phyloP scores from a whole-genome alignment of 2,113 vertebrate species.

The Indri indri region DNA sequence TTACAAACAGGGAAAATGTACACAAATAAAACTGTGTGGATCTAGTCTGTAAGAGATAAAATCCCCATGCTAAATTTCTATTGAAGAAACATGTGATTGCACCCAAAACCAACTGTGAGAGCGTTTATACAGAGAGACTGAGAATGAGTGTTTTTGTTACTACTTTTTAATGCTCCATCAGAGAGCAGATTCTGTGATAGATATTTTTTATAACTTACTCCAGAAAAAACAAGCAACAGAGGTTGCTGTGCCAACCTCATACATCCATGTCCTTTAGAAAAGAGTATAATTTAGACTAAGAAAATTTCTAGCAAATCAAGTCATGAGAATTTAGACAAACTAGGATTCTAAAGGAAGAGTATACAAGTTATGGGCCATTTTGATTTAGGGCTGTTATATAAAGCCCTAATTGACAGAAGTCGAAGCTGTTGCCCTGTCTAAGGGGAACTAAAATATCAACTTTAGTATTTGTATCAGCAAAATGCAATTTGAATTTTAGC shows the following conservation, averaged over 20 bases:
- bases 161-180: neutral
- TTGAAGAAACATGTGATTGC: neutral
- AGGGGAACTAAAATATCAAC: neutral
- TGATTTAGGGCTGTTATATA: neutral
- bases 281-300: neutral
- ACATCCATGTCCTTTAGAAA: neutral
- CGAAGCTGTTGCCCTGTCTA: neutral
- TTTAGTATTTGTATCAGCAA: neutral
- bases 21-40: neutral
- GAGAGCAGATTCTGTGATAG: neutral
- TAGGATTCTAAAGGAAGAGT: neutral
- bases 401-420: neutral
- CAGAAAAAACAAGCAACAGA: constrained; percentile 5
- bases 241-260: neutral
- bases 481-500: neutral
- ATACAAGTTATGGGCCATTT: neutral
- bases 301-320: neutral
- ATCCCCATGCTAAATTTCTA: neutral
- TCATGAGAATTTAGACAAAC: neutral
- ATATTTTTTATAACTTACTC: neutral
- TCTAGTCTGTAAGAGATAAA: neutral
- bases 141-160: neutral
- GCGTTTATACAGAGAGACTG: neutral
- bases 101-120: neutral
- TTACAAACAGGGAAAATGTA: neutral